These are phyloP conservation scores for Indicator maculatus DNA, from an alignment of 2,113 vertebrate species.

Conservation along the genomic window DNA sequence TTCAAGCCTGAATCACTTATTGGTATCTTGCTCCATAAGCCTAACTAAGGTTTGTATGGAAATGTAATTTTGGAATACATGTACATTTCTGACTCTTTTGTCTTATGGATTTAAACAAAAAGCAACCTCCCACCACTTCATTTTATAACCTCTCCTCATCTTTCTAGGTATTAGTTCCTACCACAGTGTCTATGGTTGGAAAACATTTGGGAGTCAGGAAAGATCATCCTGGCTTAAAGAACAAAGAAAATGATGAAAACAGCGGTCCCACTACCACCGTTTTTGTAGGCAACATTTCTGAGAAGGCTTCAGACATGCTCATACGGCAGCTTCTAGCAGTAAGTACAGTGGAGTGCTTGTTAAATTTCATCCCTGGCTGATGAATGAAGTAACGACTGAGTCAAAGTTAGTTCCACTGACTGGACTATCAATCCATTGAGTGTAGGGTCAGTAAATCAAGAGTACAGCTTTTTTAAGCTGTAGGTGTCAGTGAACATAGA, in stretches of 20 bases:
- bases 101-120: background rate
- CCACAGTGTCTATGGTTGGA: slow-evolving; percentile 90
- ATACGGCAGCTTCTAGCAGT: slow-evolving; percentile 96
- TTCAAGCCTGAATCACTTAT: background rate
- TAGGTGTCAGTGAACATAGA: background rate
- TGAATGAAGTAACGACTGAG: background rate
- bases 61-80: background rate
- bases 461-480: background rate
- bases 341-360: slow-evolving; percentile 63
- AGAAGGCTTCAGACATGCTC: slow-evolving; percentile 98
- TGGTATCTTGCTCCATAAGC: background rate
- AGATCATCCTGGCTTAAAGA: slow-evolving; percentile 81
- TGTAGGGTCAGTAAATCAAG: background rate
- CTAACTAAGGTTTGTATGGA: background rate
- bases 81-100: background rate
- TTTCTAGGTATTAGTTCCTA: slow-evolving; percentile 87
- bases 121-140: background rate
- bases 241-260: slow-evolving; percentile 89
- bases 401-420: background rate
- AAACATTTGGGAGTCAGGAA: slow-evolving; percentile 89
- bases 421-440: background rate
- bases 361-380: background rate
- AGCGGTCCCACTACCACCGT: slow-evolving; percentile 96
- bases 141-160: background rate
- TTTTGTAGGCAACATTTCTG: slow-evolving; percentile 98